phyloP scores from a whole-genome alignment of 2,888 invertebrate species.

The Agrenia bidenticulata region DNA sequence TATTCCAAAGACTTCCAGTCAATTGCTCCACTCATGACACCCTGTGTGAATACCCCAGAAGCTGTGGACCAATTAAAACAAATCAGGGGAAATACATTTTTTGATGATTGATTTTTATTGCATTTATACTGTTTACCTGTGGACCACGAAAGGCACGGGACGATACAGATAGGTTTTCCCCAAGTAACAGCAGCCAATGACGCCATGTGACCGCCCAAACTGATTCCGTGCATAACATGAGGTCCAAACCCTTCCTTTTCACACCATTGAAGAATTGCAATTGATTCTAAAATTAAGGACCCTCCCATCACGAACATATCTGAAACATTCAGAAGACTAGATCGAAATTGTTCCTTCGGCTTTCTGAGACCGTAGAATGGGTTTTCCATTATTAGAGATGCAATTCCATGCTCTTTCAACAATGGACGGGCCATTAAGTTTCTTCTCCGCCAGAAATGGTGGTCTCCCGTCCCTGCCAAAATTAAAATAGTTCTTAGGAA shows the following conservation, averaged over 20 bases:
- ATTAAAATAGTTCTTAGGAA: background rate
- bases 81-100: no score
- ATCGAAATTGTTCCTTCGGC: conserved; percentile 82
- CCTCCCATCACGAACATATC: conserved; percentile 87
- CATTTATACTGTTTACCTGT: no score
- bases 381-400: conserved; percentile 91
- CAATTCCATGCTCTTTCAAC: conserved; percentile 83
- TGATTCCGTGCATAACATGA: conserved; percentile 89
- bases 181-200: conserved; percentile 94
- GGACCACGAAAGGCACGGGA: conserved; percentile 97
- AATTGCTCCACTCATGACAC: conserved; percentile 92
- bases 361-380: conserved; percentile 91
- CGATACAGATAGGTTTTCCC: conserved; percentile 88
- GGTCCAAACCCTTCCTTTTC: conserved; percentile 88
- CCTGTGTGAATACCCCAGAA: conserved; percentile 91
- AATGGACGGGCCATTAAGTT: conserved; percentile 88
- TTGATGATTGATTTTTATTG: no score
- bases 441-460: conserved; percentile 90
- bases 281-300: conserved; percentile 87
- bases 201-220: conserved; percentile 99
- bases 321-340: conserved; percentile 89
- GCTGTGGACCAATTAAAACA: conserved; percentile 87
- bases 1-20: conserved; percentile 88
- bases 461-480: conserved; percentile 28
- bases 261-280: conserved; percentile 92